Percentiles rank a stretch among this genome's conserved stretches.
phyloP scores from a whole-genome alignment of 2,113 vertebrate genomes.

The Menura novaehollandiae region DNA sequence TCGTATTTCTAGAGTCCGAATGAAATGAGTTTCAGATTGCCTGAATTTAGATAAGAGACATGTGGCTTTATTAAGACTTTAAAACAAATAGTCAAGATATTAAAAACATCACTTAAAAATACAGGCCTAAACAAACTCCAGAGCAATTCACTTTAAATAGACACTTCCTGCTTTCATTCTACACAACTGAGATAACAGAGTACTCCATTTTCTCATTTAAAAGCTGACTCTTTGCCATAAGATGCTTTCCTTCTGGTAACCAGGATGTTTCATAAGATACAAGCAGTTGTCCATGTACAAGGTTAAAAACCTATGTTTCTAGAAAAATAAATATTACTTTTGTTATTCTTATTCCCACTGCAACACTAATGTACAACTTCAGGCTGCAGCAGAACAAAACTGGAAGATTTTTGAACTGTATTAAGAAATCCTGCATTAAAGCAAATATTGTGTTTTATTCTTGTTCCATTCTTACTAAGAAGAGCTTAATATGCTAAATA shows the following conservation, averaged over 20 bases:
- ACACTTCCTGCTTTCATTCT: not conserved
- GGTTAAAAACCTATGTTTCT: not conserved
- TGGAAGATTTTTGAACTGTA: not conserved
- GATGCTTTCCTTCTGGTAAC: not conserved
- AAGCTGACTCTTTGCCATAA: not conserved
- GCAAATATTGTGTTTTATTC: not conserved
- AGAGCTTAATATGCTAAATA: not conserved
- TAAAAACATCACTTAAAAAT: not conserved
- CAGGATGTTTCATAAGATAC: not conserved
- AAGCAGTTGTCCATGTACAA: not conserved
- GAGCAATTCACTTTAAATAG: not conserved
- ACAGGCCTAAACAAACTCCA: not conserved
- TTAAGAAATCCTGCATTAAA: not conserved
- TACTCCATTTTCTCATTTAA: not conserved
- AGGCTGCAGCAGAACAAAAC: slow-evolving; percentile 24
- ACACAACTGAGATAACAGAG: not conserved
- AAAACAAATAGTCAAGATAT: not conserved
- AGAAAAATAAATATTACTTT: not conserved
- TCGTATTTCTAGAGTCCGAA: not conserved
- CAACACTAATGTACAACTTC: slow-evolving; percentile 24
- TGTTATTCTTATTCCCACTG: slow-evolving; percentile 5
- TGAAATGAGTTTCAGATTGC: not conserved
- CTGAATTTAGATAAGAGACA: not conserved
- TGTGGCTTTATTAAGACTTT: not conserved
- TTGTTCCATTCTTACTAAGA: not conserved